Evolutionary conservation across 2,797 vertebrate species (phyloP).

Genomic region (Hippoglossus hippoglossus): DNA sequence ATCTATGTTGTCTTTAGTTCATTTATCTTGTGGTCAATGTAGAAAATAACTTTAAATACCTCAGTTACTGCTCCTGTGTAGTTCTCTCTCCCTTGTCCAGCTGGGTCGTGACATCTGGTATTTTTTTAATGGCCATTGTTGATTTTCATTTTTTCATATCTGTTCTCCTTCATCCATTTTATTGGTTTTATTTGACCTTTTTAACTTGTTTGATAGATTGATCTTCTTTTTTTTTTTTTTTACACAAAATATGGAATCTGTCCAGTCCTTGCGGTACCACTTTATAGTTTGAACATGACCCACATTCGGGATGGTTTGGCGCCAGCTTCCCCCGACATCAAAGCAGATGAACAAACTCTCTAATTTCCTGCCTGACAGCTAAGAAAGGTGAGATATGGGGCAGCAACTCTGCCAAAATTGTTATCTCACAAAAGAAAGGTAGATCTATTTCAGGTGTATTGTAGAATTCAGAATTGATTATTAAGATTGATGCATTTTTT

Average conservation of each 20-base stretch:
- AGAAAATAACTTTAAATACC: too few relatives aligned
- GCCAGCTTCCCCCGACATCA: constrained; percentile 23
- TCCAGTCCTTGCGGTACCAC: not conserved
- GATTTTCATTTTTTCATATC: too few relatives aligned
- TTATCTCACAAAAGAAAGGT: constrained; percentile 18
- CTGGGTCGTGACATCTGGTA: not conserved
- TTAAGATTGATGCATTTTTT: not conserved
- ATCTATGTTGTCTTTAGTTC: too few relatives aligned
- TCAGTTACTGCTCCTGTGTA: too few relatives aligned
- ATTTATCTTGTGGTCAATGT: too few relatives aligned
- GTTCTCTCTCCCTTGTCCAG: too few relatives aligned
- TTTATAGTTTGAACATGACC: constrained; percentile 36
- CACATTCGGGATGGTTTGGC: constrained; percentile 28
- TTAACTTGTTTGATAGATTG: not conserved
- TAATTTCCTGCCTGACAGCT: constrained; percentile 43
- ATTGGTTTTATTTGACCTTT: not conserved
- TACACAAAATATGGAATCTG: not conserved
- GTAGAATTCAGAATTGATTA: not conserved
- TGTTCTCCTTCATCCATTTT: not conserved
- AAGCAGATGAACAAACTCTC: constrained; percentile 43
- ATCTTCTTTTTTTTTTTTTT: not conserved
- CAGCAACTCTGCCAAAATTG: not conserved
- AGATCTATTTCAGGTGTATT: not conserved
- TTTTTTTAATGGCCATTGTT: not conserved
- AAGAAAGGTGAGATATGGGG: constrained; percentile 30